phyloP scores from a whole-genome alignment of 2,888 invertebrate species.

The Protula sp. region DNA sequence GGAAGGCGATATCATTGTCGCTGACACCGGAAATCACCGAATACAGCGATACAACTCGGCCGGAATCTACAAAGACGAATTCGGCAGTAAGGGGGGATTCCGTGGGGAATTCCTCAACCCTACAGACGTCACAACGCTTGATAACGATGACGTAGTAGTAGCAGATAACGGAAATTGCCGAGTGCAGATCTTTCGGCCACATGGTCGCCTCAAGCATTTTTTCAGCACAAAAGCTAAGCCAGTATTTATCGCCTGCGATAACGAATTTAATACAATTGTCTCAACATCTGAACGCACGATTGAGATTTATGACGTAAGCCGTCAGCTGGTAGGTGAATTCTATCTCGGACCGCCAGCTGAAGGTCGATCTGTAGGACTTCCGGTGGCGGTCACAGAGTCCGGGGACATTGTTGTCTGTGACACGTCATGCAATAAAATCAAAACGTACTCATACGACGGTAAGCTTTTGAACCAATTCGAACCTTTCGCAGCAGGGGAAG shows the following conservation, averaged over 20 bases:
- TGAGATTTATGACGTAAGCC: background rate
- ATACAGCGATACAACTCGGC: constrained; percentile 23
- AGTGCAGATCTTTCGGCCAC: background rate
- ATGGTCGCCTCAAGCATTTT: background rate
- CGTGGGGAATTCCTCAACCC: background rate
- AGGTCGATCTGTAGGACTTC: background rate
- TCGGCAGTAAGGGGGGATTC: background rate
- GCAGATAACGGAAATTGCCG: background rate
- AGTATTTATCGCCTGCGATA: constrained; percentile 29
- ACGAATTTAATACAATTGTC: constrained; percentile 33
- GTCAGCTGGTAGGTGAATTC: background rate
- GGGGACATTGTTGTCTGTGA: constrained; percentile 41
- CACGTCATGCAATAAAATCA: constrained; percentile 27
- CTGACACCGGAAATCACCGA: constrained; percentile 46
- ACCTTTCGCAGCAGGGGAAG: constrained; percentile 28
- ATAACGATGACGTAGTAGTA: background rate
- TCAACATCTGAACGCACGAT: background rate
- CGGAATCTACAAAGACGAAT: background rate
- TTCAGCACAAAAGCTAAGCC: background rate
- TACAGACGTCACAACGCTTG: background rate
- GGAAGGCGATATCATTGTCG: constrained; percentile 37
- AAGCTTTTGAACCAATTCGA: constrained; percentile 31
- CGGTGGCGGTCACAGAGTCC: constrained; percentile 11
- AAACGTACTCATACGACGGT: constrained; percentile 35
- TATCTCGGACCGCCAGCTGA: too few species aligned